Percentiles rank a stretch among this genome's conserved stretches.
Evolutionary conservation across 2,888 invertebrate genomes (phyloP).

Genomic region (Tipula unca): DNA sequence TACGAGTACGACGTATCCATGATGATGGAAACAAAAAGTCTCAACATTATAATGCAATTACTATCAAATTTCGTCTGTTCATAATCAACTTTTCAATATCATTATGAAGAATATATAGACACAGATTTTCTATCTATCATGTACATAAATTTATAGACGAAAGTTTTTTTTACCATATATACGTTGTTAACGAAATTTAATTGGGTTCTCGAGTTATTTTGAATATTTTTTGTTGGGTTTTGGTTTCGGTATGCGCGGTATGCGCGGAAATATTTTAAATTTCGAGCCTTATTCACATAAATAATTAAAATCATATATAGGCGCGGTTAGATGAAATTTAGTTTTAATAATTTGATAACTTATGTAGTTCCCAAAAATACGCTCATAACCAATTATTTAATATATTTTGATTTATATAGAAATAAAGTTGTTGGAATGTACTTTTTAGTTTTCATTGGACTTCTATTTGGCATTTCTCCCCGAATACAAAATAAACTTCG

Average conservation of each 20-base stretch:
- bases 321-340: too few species aligned
- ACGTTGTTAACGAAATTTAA: background rate
- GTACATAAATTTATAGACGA: background rate
- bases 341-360: too few species aligned
- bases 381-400: background rate
- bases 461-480: background rate
- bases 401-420: too few species aligned
- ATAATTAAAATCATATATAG: too few species aligned
- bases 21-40: background rate
- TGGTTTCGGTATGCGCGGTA: background rate
- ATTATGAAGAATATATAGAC: background rate
- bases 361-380: background rate
- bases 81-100: background rate
- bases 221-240: background rate
- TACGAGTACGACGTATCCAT: background rate
- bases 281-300: too few species aligned
- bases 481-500: background rate
- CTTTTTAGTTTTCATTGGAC: background rate
- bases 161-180: background rate
- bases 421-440: background rate
- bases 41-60: constrained; percentile 14
- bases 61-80: background rate
- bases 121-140: background rate
- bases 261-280: too few species aligned
- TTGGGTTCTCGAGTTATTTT: background rate